Evolutionary conservation across 2,888 invertebrate genomes (phyloP).

Genomic region (Nemoura dubitans): DNA sequence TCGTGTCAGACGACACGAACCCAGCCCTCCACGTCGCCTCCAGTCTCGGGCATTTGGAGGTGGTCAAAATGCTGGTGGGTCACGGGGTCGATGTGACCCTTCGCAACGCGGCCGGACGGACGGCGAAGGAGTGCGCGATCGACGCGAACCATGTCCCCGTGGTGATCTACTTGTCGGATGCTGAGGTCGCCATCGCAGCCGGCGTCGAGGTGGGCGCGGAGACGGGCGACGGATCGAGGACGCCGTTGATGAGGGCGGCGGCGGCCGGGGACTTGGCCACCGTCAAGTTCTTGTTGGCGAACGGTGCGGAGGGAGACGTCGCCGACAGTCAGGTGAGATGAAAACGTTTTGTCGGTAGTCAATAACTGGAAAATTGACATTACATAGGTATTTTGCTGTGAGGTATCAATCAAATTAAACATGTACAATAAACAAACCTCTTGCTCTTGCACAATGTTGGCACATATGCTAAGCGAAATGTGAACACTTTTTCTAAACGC

Average conservation of each 20-base stretch:
- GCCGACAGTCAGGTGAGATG: neutral
- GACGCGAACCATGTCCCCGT: neutral
- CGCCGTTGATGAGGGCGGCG: neutral
- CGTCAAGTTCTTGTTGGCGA: neutral
- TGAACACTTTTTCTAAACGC: too few species aligned
- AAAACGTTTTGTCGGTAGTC: neutral
- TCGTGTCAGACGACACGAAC: neutral
- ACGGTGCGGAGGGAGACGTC: neutral
- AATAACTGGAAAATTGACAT: too few species aligned
- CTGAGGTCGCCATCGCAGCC: neutral
- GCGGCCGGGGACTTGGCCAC: neutral
- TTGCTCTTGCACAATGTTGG: too few species aligned
- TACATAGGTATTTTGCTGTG: too few species aligned
- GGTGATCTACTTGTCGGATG: neutral
- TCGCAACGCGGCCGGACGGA: neutral
- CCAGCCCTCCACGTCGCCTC: neutral
- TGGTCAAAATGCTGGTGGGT: neutral
- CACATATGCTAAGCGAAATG: too few species aligned
- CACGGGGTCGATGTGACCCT: neutral
- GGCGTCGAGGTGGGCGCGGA: neutral
- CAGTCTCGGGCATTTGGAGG: neutral
- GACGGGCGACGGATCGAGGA: neutral
- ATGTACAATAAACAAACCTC: too few species aligned
- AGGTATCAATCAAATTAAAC: too few species aligned
- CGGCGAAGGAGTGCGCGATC: neutral